Evolutionary conservation across 53 echinoderm and acorn worm species (phyloP), one percentile per base, ranked within the genome.

Genomic region (Paracentrotus lividus): DNA sequence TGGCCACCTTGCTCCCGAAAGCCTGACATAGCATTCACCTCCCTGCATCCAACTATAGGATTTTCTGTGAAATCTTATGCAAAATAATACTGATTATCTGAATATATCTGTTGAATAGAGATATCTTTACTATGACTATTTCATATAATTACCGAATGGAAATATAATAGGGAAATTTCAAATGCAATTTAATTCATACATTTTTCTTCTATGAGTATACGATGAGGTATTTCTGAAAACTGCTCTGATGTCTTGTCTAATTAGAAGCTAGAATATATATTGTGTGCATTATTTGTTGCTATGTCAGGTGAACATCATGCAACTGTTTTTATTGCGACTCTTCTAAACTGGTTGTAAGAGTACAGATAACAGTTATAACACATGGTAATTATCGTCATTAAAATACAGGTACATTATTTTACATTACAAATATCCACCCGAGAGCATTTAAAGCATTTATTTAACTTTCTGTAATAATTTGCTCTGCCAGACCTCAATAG

Each of bases 181-280:
- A 4, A 38, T 36, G 72, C 20, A 38, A 72, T 40, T 21, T 20
- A 40, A 36, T 72, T 72, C 72, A 72, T 72, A 72, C 16, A 38
- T 31, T 64, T 8, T 64, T 40, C 72, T 72, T 38, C 36, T 21
- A 36, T 72, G 72, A 72, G 72, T 72, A 6, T 34, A 40, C 40
- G 40, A 72, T 38, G 64, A 64, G 64, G 64, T 64, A 64, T 64
- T 64, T 64, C 27, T 64, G 72, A 72, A 72, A 72, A 15, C 72
- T 38, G 72, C 72, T 40, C 14, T n/a, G n/a, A n/a, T n/a, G n/a
- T n/a, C n/a, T n/a, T n/a, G n/a, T n/a, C n/a, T n/a, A 21, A 10
- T 32, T 40, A 32, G 32, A 6, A 32, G 8, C 66, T 32, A 66
- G 32, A 66, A 66, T 66, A 21, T 16, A 66, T 29, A 7, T 32